phyloP scores from a whole-genome alignment of 2,113 vertebrate genomes.

The Stegastes partitus region DNA sequence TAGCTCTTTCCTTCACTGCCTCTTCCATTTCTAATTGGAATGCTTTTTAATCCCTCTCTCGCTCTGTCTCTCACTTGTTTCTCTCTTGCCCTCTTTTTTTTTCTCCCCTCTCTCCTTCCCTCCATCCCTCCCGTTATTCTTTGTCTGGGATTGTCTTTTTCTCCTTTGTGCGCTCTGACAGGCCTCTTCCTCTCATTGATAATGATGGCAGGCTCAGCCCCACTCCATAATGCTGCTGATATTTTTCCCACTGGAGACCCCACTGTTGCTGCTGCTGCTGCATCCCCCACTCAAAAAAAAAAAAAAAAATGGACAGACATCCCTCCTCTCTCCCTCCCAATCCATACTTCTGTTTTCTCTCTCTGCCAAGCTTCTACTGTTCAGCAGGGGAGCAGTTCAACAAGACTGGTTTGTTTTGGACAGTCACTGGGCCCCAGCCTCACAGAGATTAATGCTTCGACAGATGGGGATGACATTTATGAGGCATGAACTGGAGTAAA shows the following conservation, averaged over 20 bases:
- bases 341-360: slow-evolving; percentile 77
- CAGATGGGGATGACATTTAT: slow-evolving; percentile 82
- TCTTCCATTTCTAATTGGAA: slow-evolving; percentile 64
- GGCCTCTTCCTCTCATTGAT: slow-evolving; percentile 80
- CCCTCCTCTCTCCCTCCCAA: slow-evolving; percentile 37
- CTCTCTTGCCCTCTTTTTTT: slow-evolving; percentile 25
- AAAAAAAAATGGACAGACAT: slow-evolving; percentile 61
- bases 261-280: slow-evolving; percentile 64
- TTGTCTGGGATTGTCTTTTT: slow-evolving; percentile 63
- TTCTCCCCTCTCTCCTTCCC: slow-evolving; percentile 46
- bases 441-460: slow-evolving; percentile 79
- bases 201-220: slow-evolving; percentile 75
- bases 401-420: slow-evolving; percentile 81
- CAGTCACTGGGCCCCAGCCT: slow-evolving; percentile 74
- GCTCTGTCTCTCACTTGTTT: slow-evolving; percentile 46
- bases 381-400: slow-evolving; percentile 75
- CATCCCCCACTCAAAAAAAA: too few species aligned
- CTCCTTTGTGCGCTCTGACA: slow-evolving; percentile 76
- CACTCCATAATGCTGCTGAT: slow-evolving; percentile 72
- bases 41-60: slow-evolving; percentile 58
- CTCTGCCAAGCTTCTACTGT: slow-evolving; percentile 79
- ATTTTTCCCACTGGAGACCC: slow-evolving; percentile 80
- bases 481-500: slow-evolving; percentile 65
- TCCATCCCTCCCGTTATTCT: slow-evolving; percentile 56
- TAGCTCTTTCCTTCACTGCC: slow-evolving; percentile 44